These are phyloP conservation scores for Eupithecia inturbata DNA, from an alignment of 2,888 invertebrate genomes.

Conservation along the genomic window DNA sequence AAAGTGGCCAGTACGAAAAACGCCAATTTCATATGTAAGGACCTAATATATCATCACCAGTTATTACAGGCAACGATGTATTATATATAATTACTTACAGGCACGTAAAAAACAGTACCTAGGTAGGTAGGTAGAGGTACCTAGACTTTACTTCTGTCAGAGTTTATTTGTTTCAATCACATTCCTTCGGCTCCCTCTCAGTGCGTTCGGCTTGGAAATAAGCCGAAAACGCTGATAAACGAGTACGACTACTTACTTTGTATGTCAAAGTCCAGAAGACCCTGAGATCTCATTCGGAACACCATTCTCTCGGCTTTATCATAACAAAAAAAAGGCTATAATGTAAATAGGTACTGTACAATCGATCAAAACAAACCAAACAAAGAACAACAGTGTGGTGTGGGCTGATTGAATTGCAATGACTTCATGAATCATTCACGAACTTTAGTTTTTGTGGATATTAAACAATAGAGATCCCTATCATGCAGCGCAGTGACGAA, in stretches of 20 bases:
- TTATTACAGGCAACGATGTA: neutral
- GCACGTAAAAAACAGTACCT: too few species aligned
- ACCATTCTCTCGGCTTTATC: neutral
- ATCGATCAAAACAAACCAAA: conserved; percentile 24
- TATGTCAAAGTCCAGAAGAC: neutral
- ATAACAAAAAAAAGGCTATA: neutral
- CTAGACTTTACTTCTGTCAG: neutral
- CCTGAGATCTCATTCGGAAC: neutral
- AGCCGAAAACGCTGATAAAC: too few species aligned
- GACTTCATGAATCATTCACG: conserved; percentile 37
- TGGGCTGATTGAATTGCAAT: conserved; percentile 30
- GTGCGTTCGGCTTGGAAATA: too few species aligned
- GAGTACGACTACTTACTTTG: neutral
- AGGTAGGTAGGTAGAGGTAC: too few species aligned
- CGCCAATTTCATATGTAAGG: too few species aligned
- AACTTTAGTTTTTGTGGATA: conserved; percentile 37
- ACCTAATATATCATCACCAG: neutral
- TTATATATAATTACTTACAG: too few species aligned
- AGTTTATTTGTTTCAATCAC: neutral
- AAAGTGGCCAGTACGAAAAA: too few species aligned
- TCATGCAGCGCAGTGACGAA: conserved; percentile 25
- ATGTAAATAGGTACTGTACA: neutral
- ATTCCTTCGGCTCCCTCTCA: neutral
- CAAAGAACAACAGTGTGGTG: conserved; percentile 36
- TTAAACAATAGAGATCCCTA: conserved; percentile 42